Base-by-base conservation (phyloP, 1,140 invertebrate species). In the Saccostrea echinata region DNA sequence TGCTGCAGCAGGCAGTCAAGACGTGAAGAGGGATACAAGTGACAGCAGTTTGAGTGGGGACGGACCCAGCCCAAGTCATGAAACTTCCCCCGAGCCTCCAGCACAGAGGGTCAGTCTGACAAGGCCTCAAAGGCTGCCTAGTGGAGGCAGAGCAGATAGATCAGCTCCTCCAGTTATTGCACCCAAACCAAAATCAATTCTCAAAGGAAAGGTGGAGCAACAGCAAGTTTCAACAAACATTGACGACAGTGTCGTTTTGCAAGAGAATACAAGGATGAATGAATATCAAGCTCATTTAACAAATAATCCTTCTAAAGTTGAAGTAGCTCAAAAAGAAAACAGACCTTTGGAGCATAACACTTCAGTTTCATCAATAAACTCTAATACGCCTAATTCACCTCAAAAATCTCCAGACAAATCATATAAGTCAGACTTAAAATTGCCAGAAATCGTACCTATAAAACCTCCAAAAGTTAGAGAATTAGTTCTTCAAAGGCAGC, bases 401-500 rank as follows among this genome's bases (percentile, higher is more conserved):
- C 30, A 89, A 86, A 52, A 82, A n/a, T 84, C 84, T n/a, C 82
- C 89, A 86, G 93, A 93, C 52, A 95, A 95, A 86, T 90, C 92
- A 16, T 95, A 93, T 82, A 92, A 92, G 88, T 90, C 93, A 9
- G 96, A 97, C 88, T 95, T 99, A 86, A 96, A 97, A 11, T 95
- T 99, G 82, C 98, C 98, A 0, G 96, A 97, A 18, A 96, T 99
- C 71, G 96, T 97, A 84, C 96, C 97, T 11, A 95, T 97, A 53
- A 96, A 96, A 89, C 93, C 98, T 33, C 97, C 97, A 0, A 96
- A 97, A 86, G 96, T 97, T 3, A 95, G 98, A 87, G 96, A 97
- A 64, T 93, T 99, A 52, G 96, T 96, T 0, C 97, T 99, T 43
- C 96, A 97, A 86, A 95, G 98, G 4, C 97, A 98, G 92, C 97